Base-by-base conservation (phyloP, 2,797 vertebrate species). In the Eulemur mongoz region DNA sequence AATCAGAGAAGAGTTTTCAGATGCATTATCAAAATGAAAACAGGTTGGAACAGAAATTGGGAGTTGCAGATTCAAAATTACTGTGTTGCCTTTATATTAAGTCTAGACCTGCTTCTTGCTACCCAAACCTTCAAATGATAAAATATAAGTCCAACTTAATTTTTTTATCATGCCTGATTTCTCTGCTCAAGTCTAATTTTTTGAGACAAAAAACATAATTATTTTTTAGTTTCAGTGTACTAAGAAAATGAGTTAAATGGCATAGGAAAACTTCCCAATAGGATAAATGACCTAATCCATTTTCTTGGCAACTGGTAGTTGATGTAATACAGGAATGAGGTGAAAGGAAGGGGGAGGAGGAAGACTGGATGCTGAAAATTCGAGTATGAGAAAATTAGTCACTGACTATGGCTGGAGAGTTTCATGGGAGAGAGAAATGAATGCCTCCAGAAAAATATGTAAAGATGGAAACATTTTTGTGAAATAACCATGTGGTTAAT, bases 231-330 rank as follows among this genome's bases (percentile, higher is more conserved):
- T 80, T 93, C 40, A 48, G 2, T 78, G 11, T 72, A 70, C 65
- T 70, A 63, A 89, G 30, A 91, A 96, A 82, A 57, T 87, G n/a
- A 90, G 17, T 40, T 89, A 63, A 91, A 61, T 88, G 57, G 79
- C 45, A 78, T 54, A 50, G 14, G 32, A 48, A 92, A 90, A 61
- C 11, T 61, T 91, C 18, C n/a, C 32, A 14, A 63, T 86, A 92
- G 93, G 50, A 75, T 81, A 69, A 86, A 59, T 89, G 50, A 92
- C 5, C 61, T 93, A 59, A 75, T 63, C 32, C 8, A 45, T 45
- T 30, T 88, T 72, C 43, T 85, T 57, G 50, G 73, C 40, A 91
- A 7, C 59, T 89, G n/a, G 45, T 48, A 83, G 61, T 63, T 92
- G 75, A 43, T 61, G 8, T 67, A 82, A 67, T 38, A 90, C n/a